Conservation (phyloP, 2,797 vertebrate species). For the Sphenodon punctatus region DNA sequence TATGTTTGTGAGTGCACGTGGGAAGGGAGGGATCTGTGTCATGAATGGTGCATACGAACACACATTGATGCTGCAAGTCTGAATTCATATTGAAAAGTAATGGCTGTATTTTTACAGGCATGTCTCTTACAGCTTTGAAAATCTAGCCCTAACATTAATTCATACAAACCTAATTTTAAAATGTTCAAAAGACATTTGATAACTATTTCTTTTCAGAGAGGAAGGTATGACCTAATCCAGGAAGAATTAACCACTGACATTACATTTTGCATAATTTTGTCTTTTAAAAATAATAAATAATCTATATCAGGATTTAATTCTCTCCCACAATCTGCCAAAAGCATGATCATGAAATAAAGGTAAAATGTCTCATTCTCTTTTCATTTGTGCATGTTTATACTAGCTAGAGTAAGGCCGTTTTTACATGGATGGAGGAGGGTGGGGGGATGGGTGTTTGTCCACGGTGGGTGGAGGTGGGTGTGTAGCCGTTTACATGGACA, state of each 20-base stretch:
- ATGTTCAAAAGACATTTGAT: rapidly evolving
- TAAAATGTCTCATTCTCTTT: not conserved
- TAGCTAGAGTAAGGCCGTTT: too few relatives aligned
- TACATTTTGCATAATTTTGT: not conserved
- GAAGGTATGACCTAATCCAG: not conserved
- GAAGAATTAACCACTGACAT: not conserved
- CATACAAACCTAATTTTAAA: not conserved
- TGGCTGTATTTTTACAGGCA: not conserved
- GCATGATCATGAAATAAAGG: not conserved
- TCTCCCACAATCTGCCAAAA: not conserved
- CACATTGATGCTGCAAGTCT: rapidly evolving
- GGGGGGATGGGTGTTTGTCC: too few relatives aligned
- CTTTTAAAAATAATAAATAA: not conserved
- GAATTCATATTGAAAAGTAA: not conserved
- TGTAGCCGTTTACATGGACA: too few relatives aligned
- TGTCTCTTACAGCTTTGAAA: not conserved
- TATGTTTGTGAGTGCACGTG: rapidly evolving
- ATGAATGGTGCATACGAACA: not conserved
- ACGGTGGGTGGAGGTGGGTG: too few relatives aligned
- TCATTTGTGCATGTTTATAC: not conserved
- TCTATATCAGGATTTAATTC: slow-evolving; percentile 1
- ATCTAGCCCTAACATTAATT: not conserved
- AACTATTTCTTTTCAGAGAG: not conserved
- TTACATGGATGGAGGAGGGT: too few relatives aligned
- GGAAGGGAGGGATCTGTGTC: not conserved